Evolutionary conservation across 2,888 invertebrate species (phyloP), one percentile per base, ranked within the genome.

Genomic region (Bibio marci): DNA sequence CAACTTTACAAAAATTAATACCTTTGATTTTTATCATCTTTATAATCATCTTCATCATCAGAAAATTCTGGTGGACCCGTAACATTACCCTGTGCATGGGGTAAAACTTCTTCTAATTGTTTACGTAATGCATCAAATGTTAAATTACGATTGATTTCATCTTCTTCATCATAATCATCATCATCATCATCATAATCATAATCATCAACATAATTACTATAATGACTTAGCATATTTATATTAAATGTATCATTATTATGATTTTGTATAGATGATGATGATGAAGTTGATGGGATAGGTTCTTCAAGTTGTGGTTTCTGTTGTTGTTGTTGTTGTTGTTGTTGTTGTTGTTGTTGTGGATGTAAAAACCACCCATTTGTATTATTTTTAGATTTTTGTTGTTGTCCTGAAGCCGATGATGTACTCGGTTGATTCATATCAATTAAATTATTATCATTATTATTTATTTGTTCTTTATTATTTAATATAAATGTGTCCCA

Each of bases 61-160:
- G 46, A 44, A 43, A 43, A 48, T 26, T 47, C 47, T 12, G 43
- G 42, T 17, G 44, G 46, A 22, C 38, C 17, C 18, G 19, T 13
- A 2, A 14, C 22, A 17, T 15, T 34, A 26, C 44, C 42, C 31
- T 42, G 42, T 10, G 45, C 41, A 35, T 48, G 45, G 4, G 49
- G 49, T 18, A 49, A 41, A 30, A 44, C 43, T 42, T 47, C 46
- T n/a, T 46, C 44, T 27, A 49, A 35, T 37, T 49, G 49, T 32
- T 46, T 47, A 15, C 47, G 43, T 17, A 49, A 41, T 28, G 44
- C 45, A 26, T 48, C 48, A 35, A 43, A 47, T 26, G 49, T 45
- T 28, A 37, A 41, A 40, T 45, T 46, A 32, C 47, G 38, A 39
- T 45, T 42, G 34, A 43, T 43, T 19, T 45, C 44, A 43, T 43